These are phyloP conservation scores for Leucophenga varia DNA, from an alignment of 1,140 invertebrate species.

Conservation along the genomic window DNA sequence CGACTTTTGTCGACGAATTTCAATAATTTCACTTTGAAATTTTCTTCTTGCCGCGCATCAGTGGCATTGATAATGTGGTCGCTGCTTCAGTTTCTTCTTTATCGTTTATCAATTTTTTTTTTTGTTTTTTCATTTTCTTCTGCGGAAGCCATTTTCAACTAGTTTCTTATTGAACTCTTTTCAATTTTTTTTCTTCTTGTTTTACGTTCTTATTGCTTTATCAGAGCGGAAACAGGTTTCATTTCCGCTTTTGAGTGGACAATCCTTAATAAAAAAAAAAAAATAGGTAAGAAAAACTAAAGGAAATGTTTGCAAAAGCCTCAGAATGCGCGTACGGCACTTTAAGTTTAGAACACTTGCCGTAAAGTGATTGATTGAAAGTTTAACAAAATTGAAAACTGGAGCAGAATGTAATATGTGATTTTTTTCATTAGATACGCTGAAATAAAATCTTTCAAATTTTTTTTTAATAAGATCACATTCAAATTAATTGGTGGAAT, in stretches of 20 bases:
- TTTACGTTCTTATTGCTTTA: no score
- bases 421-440: no score
- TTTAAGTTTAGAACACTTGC: background rate
- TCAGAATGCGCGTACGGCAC: background rate
- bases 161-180: conserved; percentile 14
- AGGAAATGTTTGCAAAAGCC: no score
- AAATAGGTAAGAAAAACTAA: no score
- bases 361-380: background rate
- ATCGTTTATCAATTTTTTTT: no score
- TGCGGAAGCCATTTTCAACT: conserved; percentile 7
- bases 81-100: conserved; percentile 26
- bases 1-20: background rate
- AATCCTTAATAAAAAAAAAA: conserved; percentile 6
- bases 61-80: conserved; percentile 1
- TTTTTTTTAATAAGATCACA: no score
- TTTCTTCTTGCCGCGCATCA: conserved; percentile 40
- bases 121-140: conserved; percentile 8
- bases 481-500: no score
- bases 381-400: no score
- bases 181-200: conserved; percentile 7
- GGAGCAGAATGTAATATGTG: no score
- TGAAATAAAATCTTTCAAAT: no score
- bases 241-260: conserved; percentile 35
- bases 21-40: conserved; percentile 32
- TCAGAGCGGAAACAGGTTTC: conserved; percentile 46